Evolutionary conservation across 2,113 vertebrate genomes (phyloP).

Genomic region (Lucifuga dentata): DNA sequence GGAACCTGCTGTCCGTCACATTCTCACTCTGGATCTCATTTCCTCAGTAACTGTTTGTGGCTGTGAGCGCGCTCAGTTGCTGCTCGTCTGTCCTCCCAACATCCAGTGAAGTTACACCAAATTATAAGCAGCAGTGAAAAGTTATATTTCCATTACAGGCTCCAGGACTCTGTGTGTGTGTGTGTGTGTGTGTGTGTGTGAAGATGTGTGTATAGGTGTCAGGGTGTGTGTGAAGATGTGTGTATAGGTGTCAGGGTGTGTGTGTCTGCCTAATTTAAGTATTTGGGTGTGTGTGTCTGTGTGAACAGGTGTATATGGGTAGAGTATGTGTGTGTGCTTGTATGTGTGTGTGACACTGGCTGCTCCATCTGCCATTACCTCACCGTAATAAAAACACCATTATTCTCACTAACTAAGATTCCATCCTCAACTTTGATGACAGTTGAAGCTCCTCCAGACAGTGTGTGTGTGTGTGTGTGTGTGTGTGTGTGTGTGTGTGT

Average conservation of each 20-base stretch:
- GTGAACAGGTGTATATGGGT: not conserved
- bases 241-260: not conserved
- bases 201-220: not conserved
- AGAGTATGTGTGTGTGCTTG: not conserved
- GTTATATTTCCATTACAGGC: constrained; percentile 29
- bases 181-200: constrained; percentile 10
- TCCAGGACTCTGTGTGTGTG: not conserved
- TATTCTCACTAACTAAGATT: constrained; percentile 64
- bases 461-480: constrained; percentile 17
- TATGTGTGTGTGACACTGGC: constrained; percentile 45
- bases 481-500: constrained; percentile 34
- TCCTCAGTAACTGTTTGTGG: constrained; percentile 18
- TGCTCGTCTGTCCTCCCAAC: not conserved
- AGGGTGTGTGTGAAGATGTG: not conserved
- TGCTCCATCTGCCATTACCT: constrained; percentile 66
- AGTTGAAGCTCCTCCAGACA: constrained; percentile 34
- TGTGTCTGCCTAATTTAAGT: constrained; percentile 5
- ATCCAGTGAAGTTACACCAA: constrained; percentile 22
- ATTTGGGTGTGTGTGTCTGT: not conserved
- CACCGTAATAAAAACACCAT: constrained; percentile 72
- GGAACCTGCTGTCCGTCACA: constrained; percentile 36
- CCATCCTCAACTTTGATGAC: constrained; percentile 58
- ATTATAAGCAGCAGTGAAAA: constrained; percentile 33
- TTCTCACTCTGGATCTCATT: constrained; percentile 17
- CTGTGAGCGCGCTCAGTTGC: constrained; percentile 6